Evolutionary conservation across 2,113 vertebrate genomes (phyloP).

Genomic region (Xenopus borealis): DNA sequence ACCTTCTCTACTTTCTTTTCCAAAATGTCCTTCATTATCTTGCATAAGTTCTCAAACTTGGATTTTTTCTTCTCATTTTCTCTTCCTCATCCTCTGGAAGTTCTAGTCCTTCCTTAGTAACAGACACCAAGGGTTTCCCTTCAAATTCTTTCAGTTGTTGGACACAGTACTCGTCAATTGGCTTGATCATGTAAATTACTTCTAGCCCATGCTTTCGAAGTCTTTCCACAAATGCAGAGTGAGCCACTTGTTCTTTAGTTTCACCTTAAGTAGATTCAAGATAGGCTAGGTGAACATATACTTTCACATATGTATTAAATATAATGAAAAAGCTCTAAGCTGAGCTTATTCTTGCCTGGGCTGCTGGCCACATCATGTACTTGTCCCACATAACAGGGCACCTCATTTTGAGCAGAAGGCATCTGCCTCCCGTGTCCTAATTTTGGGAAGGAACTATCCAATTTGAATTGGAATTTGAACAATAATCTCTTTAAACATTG

Average conservation of each 20-base stretch:
- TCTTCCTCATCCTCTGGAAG: conserved; percentile 82
- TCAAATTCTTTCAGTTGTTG: conserved; percentile 82
- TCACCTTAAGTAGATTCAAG: conserved; percentile 59
- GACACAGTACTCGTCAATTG: conserved; percentile 79
- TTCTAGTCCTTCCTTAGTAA: conserved; percentile 79
- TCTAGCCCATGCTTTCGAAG: conserved; percentile 77
- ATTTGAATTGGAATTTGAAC: too few relatives aligned
- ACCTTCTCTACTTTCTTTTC: conserved; percentile 86
- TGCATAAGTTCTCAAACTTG: conserved; percentile 78
- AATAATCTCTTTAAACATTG: too few relatives aligned
- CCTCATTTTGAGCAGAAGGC: too few relatives aligned
- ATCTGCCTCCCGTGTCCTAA: too few relatives aligned
- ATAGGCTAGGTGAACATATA: too few relatives aligned
- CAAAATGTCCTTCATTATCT: conserved; percentile 82
- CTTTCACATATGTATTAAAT: too few relatives aligned
- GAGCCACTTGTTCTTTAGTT: conserved; percentile 79
- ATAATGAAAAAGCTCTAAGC: too few relatives aligned
- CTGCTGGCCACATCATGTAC: too few relatives aligned
- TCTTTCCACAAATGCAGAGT: conserved; percentile 77
- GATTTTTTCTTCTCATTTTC: conserved; percentile 77
- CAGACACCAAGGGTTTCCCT: conserved; percentile 76
- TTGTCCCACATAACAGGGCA: too few relatives aligned
- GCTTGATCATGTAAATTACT: conserved; percentile 82
- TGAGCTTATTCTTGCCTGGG: too few relatives aligned
- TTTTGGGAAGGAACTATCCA: too few relatives aligned